A percentile compares a stretch with the other conserved stretches of the same genome.
Evolutionary conservation across 2,113 vertebrate species (phyloP).

Genomic region (Proteles cristata): DNA sequence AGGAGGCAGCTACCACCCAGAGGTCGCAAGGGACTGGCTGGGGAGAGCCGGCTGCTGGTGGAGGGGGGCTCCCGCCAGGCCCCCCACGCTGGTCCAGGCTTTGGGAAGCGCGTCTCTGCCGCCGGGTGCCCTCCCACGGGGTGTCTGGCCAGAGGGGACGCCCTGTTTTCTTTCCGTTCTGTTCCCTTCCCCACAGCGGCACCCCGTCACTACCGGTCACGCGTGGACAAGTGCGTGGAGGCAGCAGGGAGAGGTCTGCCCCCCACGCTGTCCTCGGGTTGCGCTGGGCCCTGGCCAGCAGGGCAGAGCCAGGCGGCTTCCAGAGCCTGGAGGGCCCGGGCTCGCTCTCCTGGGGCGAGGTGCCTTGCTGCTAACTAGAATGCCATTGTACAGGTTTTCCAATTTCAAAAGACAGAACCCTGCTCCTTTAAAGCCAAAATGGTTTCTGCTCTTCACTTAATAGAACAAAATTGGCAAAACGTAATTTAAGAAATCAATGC

Average conservation of each 20-base stretch:
- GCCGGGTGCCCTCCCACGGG: background rate
- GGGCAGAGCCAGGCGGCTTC: background rate
- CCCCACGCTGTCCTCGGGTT: background rate
- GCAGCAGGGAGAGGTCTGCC: background rate
- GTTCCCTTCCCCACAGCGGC: fast-evolving
- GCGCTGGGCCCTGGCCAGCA: fast-evolving
- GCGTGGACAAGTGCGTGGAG: background rate
- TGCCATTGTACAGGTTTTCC: background rate
- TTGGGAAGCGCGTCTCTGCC: background rate
- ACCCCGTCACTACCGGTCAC: fast-evolving
- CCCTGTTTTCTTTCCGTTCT: fast-evolving
- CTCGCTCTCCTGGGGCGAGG: background rate
- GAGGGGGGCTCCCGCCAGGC: background rate
- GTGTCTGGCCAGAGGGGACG: background rate
- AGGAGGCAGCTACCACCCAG: background rate
- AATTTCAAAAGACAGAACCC: background rate
- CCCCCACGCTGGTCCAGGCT: background rate
- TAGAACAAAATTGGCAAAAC: constrained; percentile 49
- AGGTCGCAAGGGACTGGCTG: fast-evolving
- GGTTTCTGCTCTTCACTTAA: constrained; percentile 47
- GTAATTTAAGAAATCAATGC: constrained; percentile 72
- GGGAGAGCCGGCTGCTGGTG: background rate
- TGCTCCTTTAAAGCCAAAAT: background rate
- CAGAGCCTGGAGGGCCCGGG: too few species aligned
- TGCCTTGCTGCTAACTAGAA: background rate